Evolutionary conservation across 2,797 vertebrate genomes (phyloP).

Genomic region (Iguana delicatissima): DNA sequence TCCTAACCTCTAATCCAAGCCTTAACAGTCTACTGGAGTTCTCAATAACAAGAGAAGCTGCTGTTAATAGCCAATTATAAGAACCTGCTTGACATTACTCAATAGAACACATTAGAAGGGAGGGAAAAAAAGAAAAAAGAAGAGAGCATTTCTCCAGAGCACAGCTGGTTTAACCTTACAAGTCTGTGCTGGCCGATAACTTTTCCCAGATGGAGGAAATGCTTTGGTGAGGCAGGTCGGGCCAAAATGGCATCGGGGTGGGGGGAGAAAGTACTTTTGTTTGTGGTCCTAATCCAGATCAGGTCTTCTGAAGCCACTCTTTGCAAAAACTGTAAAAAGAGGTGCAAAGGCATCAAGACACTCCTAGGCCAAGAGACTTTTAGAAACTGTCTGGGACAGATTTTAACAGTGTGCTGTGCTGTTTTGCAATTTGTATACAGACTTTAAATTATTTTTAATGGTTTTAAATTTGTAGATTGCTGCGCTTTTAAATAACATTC

Average conservation of each 20-base stretch:
- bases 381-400: too few species aligned
- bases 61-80: conserved; percentile 57
- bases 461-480: too few species aligned
- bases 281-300: neutral
- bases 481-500: too few species aligned
- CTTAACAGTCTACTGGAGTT: conserved; percentile 62
- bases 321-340: neutral
- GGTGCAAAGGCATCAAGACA: neutral
- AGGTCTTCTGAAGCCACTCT: neutral
- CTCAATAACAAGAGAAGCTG: conserved; percentile 74
- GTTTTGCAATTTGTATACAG: too few species aligned
- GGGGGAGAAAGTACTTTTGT: neutral
- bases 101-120: conserved; percentile 6
- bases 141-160: neutral
- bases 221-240: neutral
- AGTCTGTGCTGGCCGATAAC: neutral
- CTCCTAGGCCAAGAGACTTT: too few species aligned
- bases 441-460: too few species aligned
- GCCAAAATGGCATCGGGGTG: neutral
- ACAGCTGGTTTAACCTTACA: too few species aligned
- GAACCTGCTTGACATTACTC: conserved; percentile 63
- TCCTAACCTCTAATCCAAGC: conserved; percentile 75
- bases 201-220: neutral
- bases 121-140: neutral
- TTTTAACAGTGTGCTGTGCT: too few species aligned